Evolutionary conservation across 2,888 invertebrate genomes (phyloP).

Genomic region (Listrodromus nycthemerus): DNA sequence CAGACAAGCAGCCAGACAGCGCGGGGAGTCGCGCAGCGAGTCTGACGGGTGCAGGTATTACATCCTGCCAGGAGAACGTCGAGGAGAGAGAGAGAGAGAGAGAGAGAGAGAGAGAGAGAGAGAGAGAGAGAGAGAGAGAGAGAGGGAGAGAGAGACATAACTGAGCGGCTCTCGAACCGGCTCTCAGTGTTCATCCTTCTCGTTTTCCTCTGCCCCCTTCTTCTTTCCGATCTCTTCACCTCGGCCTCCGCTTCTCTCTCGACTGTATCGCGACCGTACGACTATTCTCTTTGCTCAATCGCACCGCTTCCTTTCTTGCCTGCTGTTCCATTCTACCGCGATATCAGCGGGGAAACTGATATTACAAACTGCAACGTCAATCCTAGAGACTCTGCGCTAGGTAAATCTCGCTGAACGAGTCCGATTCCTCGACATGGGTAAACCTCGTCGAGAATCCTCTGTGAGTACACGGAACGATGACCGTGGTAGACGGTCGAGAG

Average conservation of each 20-base stretch:
- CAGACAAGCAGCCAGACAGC: conserved; percentile 58
- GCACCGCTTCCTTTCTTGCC: conserved; percentile 55
- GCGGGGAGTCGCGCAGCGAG: conserved; percentile 45
- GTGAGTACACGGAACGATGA: neutral
- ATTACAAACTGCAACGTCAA: conserved; percentile 9
- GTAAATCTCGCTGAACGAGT: neutral
- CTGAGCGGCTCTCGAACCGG: conserved; percentile 63
- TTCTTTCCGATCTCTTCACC: conserved; percentile 58
- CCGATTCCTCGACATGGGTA: neutral
- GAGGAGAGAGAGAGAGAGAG: conserved; percentile 19
- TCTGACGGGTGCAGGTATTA: conserved; percentile 54
- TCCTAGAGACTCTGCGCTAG: neutral
- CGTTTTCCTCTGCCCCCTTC: conserved; percentile 10
- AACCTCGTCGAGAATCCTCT: conserved; percentile 4
- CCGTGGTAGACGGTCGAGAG: neutral
- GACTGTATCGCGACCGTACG: conserved; percentile 6
- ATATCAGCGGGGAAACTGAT: conserved; percentile 6
- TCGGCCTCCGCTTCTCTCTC: conserved; percentile 64
- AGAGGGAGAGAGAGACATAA: conserved; percentile 25
- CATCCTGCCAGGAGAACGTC: conserved; percentile 37
- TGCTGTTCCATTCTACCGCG: conserved; percentile 67
- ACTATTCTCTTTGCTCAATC: conserved; percentile 24
- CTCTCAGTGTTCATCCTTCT: conserved; percentile 63
- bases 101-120: conserved; percentile 31
- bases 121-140: conserved; percentile 24